A percentile compares a stretch with the other conserved stretches of the same genome.
Conservation (phyloP, 2,113 vertebrate species). For the Indri indri region DNA sequence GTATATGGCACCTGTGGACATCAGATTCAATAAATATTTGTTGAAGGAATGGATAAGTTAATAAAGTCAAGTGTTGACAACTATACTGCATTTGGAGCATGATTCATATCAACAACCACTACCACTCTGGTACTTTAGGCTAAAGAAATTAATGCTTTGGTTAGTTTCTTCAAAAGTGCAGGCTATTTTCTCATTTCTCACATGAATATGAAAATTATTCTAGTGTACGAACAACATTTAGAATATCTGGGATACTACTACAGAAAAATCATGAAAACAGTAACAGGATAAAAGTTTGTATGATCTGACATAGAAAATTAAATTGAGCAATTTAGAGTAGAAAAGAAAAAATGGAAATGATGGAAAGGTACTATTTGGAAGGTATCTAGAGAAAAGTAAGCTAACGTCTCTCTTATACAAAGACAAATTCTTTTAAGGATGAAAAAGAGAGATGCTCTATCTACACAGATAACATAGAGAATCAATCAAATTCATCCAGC, state of each 20-base stretch:
- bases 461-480: neutral
- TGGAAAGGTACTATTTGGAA: neutral
- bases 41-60: neutral
- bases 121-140: neutral
- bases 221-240: neutral
- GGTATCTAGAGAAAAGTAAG: neutral
- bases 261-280: neutral
- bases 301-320: neutral
- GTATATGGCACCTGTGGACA: neutral
- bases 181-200: neutral
- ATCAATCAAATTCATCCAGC: neutral
- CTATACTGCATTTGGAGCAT: neutral
- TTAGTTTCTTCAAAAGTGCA: neutral
- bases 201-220: neutral
- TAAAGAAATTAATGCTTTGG: neutral
- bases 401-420: neutral
- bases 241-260: neutral
- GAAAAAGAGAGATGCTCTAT: neutral
- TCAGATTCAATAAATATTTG: neutral
- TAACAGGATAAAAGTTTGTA: neutral
- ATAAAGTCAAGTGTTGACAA: neutral
- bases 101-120: neutral
- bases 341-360: neutral
- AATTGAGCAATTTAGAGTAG: neutral
- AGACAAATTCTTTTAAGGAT: neutral